Evolutionary conservation across 2,113 vertebrate species (phyloP), one percentile per base, ranked within the genome.

Genomic region (Halichoeres trimaculatus): DNA sequence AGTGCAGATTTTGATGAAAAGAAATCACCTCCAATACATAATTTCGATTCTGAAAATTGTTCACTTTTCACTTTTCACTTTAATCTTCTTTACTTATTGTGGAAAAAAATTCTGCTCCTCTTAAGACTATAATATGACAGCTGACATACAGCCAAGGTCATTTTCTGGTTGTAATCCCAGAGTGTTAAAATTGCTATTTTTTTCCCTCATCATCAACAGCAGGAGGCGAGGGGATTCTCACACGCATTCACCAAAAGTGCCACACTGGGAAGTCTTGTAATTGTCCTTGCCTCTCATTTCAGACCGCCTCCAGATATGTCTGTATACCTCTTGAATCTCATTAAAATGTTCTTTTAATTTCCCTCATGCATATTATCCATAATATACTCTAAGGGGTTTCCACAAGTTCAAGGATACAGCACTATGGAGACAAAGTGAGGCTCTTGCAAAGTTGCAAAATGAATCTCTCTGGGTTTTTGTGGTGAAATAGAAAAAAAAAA

Each of bases 271-370:
- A 79, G 65, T 71, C 47, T 43, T 52, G 65, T 85, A 85, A 90
- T 85, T 83, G 77, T 85, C 53, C 45, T 76, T 16, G 22, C 58
- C 60, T 71, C 72, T 87, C 71, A 75, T 85, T 78, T 80, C 78
- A 84, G 36, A 88, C 60, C 55, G 88, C 88, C 89, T 88, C 56
- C 59, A 86, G 88, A 88, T 74, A 91, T 54, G 76, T 89, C 83
- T 88, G 75, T 73, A 70, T 68, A 66, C 58, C 55, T 62, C 86
- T 78, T 76, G 79, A 85, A 90, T 84, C 81, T 88, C 87, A 92
- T 91, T 91, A 88, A 88, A 88, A 76, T 55, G 64, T 70, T 76
- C 56, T 72, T 58, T 88, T 86, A 86, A 89, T 84, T 81, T 85
- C 84, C 76, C 82, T 20, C 56, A 74, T 83, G 88, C 80, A 83